Evolutionary conservation across 2,113 vertebrate species (phyloP), one percentile per base, ranked within the genome.

Genomic region (Donacobius atricapilla): DNA sequence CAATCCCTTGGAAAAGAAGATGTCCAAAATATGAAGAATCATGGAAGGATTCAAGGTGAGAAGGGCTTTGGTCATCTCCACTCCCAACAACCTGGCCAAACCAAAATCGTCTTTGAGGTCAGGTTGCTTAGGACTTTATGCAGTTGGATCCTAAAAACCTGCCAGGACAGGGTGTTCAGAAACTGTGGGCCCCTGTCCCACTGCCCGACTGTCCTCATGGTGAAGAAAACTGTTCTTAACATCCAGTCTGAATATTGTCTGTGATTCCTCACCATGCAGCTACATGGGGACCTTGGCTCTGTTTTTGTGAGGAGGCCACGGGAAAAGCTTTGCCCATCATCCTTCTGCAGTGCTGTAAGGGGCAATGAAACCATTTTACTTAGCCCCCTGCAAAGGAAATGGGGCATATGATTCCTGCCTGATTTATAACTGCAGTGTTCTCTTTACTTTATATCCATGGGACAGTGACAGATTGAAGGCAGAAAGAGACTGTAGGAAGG

Each of bases 301-400:
- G 37, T 63, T 91, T 80, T 79, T 13, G 1, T 14, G 28, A 40
- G 66, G n/a, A 24, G 5, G 51, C 7, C 8, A 23, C 15, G 35
- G 7, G 24, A 71, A 54, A 86, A 68, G 3, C 39, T 39, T 47
- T 70, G 21, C 24, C 28, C 24, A 7, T 5, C 20, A 13, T 57
- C 30, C 11, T 61, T 47, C 35, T 61, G 20, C 37, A 71, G 0
- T 45, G 22, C 37, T 78, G 8, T 30, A n/a, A 71, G 23, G 19
- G 12, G 2, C 8, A 54, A 23, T 14, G 28, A 75, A 61, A 8
- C 22, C 5, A 15, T 25, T 31, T 20, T 18, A 8, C 27, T 42
- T 54, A 45, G 5, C 13, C 7, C 13, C 2, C 9, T 69, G 15
- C 1, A 9, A 84, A 81, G 0, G 1, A 14, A 14, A 24, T 9